Evolutionary conservation across 2,113 vertebrate species (phyloP).

Genomic region (Pogona vitticeps): DNA sequence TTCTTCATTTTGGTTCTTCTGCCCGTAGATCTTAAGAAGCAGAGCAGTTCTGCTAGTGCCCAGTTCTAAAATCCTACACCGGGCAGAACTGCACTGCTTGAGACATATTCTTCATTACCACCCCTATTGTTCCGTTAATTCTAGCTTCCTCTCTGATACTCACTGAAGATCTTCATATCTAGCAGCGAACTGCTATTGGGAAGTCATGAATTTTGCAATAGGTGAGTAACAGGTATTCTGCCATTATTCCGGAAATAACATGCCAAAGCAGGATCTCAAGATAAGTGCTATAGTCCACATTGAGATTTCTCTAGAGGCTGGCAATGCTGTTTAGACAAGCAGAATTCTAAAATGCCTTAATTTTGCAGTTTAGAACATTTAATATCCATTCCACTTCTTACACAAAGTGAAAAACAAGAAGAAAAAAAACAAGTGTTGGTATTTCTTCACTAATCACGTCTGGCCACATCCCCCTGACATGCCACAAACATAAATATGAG

Average conservation of each 20-base stretch:
- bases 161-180: neutral
- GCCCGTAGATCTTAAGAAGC: no score
- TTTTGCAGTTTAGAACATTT: slow-evolving; percentile 53
- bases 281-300: neutral
- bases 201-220: neutral
- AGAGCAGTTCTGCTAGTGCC: no score
- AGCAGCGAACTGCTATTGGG: neutral
- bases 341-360: slow-evolving; percentile 53
- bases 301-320: neutral
- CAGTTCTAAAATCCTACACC: no score
- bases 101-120: neutral
- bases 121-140: neutral
- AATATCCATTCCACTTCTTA: slow-evolving; percentile 53
- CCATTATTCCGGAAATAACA: neutral
- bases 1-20: no score
- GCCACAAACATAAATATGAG: slow-evolving; percentile 49
- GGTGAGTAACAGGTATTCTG: neutral
- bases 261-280: neutral
- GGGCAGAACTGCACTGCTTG: no score
- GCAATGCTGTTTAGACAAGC: neutral
- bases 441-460: slow-evolving; percentile 49
- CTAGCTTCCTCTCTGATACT: neutral
- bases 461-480: slow-evolving; percentile 43
- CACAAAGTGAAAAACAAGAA: slow-evolving; percentile 65
- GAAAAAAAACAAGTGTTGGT: slow-evolving; percentile 47